Conservation (phyloP, 2,113 vertebrate species). For the Cyrtonyx montezumae region DNA sequence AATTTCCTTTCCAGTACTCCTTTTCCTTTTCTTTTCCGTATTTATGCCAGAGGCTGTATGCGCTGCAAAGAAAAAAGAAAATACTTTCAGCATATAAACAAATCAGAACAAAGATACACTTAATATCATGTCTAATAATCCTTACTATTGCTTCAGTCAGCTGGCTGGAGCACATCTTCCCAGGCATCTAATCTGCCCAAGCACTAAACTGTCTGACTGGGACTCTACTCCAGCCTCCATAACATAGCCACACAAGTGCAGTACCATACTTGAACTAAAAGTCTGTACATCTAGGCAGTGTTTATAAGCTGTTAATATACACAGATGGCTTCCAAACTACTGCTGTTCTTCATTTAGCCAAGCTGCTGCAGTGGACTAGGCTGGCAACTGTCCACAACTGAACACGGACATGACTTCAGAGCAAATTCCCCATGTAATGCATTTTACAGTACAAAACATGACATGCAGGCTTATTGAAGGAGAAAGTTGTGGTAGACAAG, state of each 20-base stretch:
- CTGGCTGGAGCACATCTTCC: not conserved
- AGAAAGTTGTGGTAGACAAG: not conserved
- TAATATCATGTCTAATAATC: not conserved
- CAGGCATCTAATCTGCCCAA: not conserved
- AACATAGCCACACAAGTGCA: not conserved
- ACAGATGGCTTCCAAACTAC: not conserved
- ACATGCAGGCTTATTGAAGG: not conserved
- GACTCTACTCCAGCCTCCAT: not conserved
- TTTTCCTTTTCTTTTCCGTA: slow-evolving; percentile 83
- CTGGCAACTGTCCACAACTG: not conserved
- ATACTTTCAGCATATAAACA: not conserved
- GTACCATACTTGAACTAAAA: not conserved
- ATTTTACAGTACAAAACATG: not conserved
- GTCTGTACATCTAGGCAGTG: not conserved
- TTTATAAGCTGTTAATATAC: not conserved
- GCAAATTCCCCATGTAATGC: not conserved
- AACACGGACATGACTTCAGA: not conserved
- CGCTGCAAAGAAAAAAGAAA: slow-evolving; percentile 72
- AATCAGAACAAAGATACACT: not conserved
- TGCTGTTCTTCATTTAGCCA: not conserved
- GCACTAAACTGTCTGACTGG: not conserved
- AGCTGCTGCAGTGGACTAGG: accelerated
- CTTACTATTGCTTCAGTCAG: not conserved
- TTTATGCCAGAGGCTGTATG: slow-evolving; percentile 55
- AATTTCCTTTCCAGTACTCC: slow-evolving; percentile 70